Evolutionary conservation across 2,113 vertebrate genomes (phyloP).

Genomic region (Gila orcuttii): DNA sequence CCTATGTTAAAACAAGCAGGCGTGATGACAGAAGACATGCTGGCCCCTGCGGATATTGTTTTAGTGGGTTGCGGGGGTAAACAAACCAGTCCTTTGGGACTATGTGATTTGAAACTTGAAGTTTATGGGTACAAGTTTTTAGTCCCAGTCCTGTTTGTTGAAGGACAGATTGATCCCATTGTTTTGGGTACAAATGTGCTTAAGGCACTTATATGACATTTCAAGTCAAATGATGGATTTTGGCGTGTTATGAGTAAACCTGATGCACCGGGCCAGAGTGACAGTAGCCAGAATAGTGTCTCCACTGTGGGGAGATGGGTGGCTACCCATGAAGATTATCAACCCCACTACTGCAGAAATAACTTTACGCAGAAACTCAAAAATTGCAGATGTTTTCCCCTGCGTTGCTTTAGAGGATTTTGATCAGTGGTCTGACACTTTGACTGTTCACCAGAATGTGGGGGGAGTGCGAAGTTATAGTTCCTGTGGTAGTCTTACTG

Average conservation of each 20-base stretch:
- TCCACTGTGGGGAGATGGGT: too few species aligned
- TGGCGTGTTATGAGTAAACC: conserved; percentile 3
- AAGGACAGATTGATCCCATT: background rate
- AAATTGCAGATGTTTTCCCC: too few species aligned
- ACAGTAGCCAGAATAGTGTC: background rate
- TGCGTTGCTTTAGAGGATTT: too few species aligned
- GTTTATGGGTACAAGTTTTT: background rate
- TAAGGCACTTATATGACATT: conserved; percentile 2
- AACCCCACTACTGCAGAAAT: too few species aligned
- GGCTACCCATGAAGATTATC: too few species aligned
- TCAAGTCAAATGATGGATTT: conserved; percentile 16
- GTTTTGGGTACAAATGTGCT: conserved; percentile 16
- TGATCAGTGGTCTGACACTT: too few species aligned
- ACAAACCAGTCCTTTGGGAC: background rate
- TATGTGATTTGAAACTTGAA: conserved; percentile 2
- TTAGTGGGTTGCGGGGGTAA: background rate
- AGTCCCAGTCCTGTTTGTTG: conserved; percentile 17
- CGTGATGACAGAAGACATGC: background rate
- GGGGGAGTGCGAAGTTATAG: too few species aligned
- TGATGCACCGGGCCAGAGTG: background rate
- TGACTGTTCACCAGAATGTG: too few species aligned
- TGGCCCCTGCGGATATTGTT: background rate
- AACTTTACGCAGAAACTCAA: too few species aligned
- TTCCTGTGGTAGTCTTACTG: too few species aligned
- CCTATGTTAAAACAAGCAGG: background rate